Base-by-base conservation (phyloP, 2,888 invertebrate species). In the Philopedon plagiatum region DNA sequence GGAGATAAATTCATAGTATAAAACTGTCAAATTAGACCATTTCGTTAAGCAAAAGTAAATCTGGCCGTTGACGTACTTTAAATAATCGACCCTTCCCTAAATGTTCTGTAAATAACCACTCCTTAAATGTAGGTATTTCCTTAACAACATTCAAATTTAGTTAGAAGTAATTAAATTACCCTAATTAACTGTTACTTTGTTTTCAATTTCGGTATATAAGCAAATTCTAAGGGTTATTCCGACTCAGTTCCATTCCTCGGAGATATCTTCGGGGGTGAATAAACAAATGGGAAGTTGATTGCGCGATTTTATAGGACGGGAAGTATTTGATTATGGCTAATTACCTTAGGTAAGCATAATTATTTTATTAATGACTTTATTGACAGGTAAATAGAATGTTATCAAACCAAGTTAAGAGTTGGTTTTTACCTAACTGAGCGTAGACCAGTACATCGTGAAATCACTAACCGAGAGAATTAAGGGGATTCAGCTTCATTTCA, bases 121-220 rank as follows among this genome's bases (percentile, higher is more conserved):
- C n/a, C n/a, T 46, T 21, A 23, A 46, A n/a, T 46, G 15, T 15
- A n/a, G n/a, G n/a, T n/a, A 46, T 15, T 46, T 46, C 23, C 46
- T 46, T n/a, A 23, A 23, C 46, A 46, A 23, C 46, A 21, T 44
- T 9, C 46, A 9, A 21, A 21, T 46, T 46, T 46, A 19, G 46
- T 46, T 46, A 23, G 46, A 46, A 54, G 71, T 57, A 71, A 66
- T 66, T 71, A 37, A 61, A 71, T 71, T 62, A 66, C 66, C 65
- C 62, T 56, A 71, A 71, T 66, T 71, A 71, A 46, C 71, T 56
- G 66, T 66, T 71, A 66, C 66, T 71, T 66, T 71, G 58, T 57
- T 62, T 49, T 66, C 62, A 71, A 57, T 71, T 54, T 49, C 37
- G 37, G 34, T 29, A 62, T 62, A 66, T 66, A 66, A 66, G 66